These are phyloP conservation scores for Trissoscelio sp. DNA, from an alignment of 2,888 invertebrate species.

Conservation along the genomic window DNA sequence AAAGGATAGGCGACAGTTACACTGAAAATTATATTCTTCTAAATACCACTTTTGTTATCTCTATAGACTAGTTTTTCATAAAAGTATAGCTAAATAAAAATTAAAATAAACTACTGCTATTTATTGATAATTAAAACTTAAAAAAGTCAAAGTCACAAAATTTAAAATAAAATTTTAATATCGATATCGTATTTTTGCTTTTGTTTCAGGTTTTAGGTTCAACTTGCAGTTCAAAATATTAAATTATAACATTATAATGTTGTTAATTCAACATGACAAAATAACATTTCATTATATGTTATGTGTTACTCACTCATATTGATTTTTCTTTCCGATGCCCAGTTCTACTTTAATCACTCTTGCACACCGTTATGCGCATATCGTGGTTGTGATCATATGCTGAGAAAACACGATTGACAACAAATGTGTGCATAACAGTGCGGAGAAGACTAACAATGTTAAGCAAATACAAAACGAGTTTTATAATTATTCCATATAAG, in stretches of 20 bases:
- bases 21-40: no score
- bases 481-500: conserved; percentile 30
- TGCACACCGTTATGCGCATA: conserved; percentile 58
- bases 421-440: conserved; percentile 62
- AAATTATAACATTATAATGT: background rate
- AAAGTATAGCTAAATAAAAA: no score
- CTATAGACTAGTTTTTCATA: no score
- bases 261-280: conserved; percentile 19
- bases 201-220: no score
- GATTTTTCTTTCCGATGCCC: conserved; percentile 56
- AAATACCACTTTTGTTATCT: no score
- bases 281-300: conserved; percentile 48
- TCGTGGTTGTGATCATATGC: conserved; percentile 51
- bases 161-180: background rate
- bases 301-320: conserved; percentile 61
- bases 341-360: conserved; percentile 59
- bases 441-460: conserved; percentile 55
- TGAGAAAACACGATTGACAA: conserved; percentile 59
- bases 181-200: no score
- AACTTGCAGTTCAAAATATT: no score
- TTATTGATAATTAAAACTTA: no score
- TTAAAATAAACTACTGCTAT: no score
- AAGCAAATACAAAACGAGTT: conserved; percentile 48
- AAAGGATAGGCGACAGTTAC: no score
- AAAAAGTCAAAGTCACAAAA: no score